phyloP scores from a whole-genome alignment of 2,888 invertebrate species.

The Dryomyza anilis region DNA sequence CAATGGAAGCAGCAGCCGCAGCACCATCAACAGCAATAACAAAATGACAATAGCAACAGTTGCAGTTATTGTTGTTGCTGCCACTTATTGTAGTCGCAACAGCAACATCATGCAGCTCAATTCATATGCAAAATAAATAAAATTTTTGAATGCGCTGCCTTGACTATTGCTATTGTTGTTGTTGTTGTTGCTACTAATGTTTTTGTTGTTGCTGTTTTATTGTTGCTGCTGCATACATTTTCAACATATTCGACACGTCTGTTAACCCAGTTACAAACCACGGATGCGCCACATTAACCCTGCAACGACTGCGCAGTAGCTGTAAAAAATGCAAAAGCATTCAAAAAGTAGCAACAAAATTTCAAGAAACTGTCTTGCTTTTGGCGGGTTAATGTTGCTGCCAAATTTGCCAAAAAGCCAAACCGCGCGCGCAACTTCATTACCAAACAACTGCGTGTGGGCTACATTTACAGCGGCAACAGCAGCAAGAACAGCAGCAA shows the following conservation, averaged over 20 bases:
- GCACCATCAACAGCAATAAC: background rate
- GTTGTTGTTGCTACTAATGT: background rate
- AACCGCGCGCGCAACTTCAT: conserved; percentile 8
- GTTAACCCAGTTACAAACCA: conserved; percentile 1
- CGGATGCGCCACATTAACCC: conserved; percentile 4
- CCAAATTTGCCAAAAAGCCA: conserved; percentile 25
- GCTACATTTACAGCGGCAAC: conserved; percentile 3
- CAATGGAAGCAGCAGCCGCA: conserved; percentile 4
- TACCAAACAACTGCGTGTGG: conserved; percentile 19
- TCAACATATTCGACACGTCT: conserved; percentile 8
- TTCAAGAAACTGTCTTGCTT: too few species aligned
- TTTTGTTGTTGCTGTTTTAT: background rate
- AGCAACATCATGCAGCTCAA: conserved; percentile 1
- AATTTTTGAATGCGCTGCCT: background rate
- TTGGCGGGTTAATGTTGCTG: background rate
- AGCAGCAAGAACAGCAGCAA: conserved; percentile 36
- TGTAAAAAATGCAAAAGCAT: too few species aligned
- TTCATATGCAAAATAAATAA: background rate
- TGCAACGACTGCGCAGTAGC: background rate
- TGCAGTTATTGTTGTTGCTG: conserved; percentile 5
- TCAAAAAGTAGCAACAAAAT: too few species aligned
- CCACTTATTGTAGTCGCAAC: background rate
- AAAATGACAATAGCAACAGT: conserved; percentile 4
- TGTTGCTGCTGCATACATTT: background rate
- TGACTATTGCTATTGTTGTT: background rate